phyloP scores from a whole-genome alignment of 1,140 invertebrate species.

The Drosophila pachea region DNA sequence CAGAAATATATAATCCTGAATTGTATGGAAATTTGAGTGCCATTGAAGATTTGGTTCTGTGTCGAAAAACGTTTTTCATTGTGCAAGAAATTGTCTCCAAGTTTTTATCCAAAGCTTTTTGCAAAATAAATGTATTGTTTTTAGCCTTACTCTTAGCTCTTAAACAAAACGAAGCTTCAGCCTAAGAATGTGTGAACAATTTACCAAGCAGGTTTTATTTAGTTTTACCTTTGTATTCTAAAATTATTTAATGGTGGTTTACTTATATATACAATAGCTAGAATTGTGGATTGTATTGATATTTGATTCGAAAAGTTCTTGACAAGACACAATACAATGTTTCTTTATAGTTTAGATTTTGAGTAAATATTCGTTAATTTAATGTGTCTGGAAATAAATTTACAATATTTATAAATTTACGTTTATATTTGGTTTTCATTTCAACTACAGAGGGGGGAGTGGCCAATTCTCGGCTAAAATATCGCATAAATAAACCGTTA shows the following conservation, averaged over 20 bases:
- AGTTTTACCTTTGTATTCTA: slow-evolving; percentile 57
- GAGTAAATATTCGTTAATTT: slow-evolving; percentile 30
- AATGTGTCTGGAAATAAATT: neutral
- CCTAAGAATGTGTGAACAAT: slow-evolving; percentile 54
- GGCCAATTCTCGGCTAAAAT: too few relatives aligned
- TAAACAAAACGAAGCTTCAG: slow-evolving; percentile 48
- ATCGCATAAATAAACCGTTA: too few relatives aligned
- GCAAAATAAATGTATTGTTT: slow-evolving; percentile 23
- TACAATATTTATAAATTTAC: too few relatives aligned
- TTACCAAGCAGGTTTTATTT: slow-evolving; percentile 56
- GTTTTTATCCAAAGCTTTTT: slow-evolving; percentile 18
- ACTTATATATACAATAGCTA: slow-evolving; percentile 45
- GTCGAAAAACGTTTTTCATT: too few relatives aligned
- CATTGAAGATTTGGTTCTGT: slow-evolving; percentile 16
- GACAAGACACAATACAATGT: slow-evolving; percentile 14
- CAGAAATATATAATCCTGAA: neutral
- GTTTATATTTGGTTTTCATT: too few relatives aligned
- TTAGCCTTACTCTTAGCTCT: too few relatives aligned
- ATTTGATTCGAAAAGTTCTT: slow-evolving; percentile 16
- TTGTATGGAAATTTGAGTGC: slow-evolving; percentile 26
- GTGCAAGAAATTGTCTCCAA: too few relatives aligned
- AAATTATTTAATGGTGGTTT: slow-evolving; percentile 62
- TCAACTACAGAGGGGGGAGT: too few relatives aligned
- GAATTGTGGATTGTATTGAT: slow-evolving; percentile 1
- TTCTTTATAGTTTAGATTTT: slow-evolving; percentile 18